phyloP scores from a whole-genome alignment of 2,888 invertebrate genomes.

The Pandemis heparana region DNA sequence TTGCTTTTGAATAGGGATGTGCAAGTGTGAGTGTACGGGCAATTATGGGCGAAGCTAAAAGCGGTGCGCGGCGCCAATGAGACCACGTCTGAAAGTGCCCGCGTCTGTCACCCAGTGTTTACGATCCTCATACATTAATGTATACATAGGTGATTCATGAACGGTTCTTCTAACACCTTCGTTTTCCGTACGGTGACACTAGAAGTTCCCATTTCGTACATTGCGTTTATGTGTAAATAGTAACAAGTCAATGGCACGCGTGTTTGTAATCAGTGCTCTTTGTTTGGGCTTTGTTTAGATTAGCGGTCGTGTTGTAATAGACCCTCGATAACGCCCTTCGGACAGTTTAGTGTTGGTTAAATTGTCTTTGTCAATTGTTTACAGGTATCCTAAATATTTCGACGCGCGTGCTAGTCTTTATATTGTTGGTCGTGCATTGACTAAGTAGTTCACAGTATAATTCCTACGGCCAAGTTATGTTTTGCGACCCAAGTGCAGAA shows the following conservation, averaged over 20 bases:
- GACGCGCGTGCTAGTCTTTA: background rate
- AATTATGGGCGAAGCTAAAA: conserved; percentile 46
- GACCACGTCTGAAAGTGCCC: conserved; percentile 20
- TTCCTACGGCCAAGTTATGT: too few species aligned
- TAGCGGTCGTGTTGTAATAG: conserved; percentile 50
- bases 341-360: conserved; percentile 46
- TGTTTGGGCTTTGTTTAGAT: conserved; percentile 61
- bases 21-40: conserved; percentile 41
- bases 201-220: conserved; percentile 60
- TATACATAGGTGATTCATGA: conserved; percentile 19
- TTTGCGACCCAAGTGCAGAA: too few species aligned
- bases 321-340: conserved; percentile 41
- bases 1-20: conserved; percentile 8
- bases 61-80: conserved; percentile 17
- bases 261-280: conserved; percentile 50
- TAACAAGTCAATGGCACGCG: conserved; percentile 55
- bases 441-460: too few species aligned
- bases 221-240: conserved; percentile 60
- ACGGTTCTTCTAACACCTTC: conserved; percentile 44
- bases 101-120: conserved; percentile 4
- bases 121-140: conserved; percentile 19
- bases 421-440: too few species aligned
- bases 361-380: conserved; percentile 38
- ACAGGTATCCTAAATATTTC: background rate
- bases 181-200: conserved; percentile 45